Evolutionary conservation across 1,140 invertebrate genomes (phyloP).

Genomic region (Drosophila dunni): DNA sequence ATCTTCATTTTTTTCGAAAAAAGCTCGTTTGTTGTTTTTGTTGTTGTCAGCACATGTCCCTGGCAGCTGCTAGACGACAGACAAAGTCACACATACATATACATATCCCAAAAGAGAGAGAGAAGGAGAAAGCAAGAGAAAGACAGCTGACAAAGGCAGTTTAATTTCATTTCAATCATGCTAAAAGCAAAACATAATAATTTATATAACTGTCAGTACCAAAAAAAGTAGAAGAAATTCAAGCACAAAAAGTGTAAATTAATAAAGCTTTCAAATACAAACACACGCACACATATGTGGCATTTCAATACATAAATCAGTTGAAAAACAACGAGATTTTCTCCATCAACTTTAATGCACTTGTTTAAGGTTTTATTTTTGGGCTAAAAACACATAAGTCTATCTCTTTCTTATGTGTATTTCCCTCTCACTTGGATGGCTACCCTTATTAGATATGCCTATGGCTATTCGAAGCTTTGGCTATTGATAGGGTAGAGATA

Average conservation of each 20-base stretch:
- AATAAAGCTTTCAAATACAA: slow-evolving; percentile 53
- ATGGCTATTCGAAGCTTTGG: slow-evolving; percentile 50
- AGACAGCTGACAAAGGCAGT: slow-evolving; percentile 60
- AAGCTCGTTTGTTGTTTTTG: slow-evolving; percentile 35
- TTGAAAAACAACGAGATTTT: slow-evolving; percentile 37
- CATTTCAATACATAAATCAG: slow-evolving; percentile 63
- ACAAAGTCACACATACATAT: slow-evolving; percentile 40
- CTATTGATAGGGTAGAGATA: slow-evolving; percentile 66
- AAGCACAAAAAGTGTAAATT: slow-evolving; percentile 60
- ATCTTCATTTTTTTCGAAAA: slow-evolving; percentile 52
- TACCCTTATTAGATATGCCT: slow-evolving; percentile 24
- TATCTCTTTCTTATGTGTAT: neutral
- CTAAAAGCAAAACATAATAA: slow-evolving; percentile 82
- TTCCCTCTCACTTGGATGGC: neutral
- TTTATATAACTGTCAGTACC: slow-evolving; percentile 71
- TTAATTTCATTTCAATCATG: slow-evolving; percentile 83
- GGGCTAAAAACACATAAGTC: neutral
- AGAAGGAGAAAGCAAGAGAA: neutral
- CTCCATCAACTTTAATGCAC: slow-evolving; percentile 48
- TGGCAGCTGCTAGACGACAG: slow-evolving; percentile 70
- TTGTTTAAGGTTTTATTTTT: slow-evolving; percentile 24
- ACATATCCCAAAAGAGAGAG: slow-evolving; percentile 11
- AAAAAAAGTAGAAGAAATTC: slow-evolving; percentile 21
- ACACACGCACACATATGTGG: neutral
- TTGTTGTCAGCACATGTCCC: slow-evolving; percentile 73